Evolutionary conservation across 2,113 vertebrate species (phyloP).

Genomic region (Rhombomys opimus): DNA sequence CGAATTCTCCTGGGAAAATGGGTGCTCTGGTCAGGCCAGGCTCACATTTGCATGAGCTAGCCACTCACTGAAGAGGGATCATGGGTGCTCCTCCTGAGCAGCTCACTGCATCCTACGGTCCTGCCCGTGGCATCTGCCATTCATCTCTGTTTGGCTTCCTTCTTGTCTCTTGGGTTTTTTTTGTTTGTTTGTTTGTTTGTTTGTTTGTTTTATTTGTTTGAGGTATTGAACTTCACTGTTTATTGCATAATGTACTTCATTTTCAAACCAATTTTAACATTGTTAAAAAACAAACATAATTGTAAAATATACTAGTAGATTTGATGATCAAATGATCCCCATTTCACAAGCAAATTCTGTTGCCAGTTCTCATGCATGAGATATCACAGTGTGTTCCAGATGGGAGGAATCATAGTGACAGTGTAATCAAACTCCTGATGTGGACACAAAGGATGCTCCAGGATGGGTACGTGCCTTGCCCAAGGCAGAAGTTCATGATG

Average conservation of each 20-base stretch:
- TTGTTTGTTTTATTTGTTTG: not conserved
- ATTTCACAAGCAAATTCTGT: not conserved
- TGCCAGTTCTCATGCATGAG: conserved; percentile 23
- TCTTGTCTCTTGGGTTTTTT: not conserved
- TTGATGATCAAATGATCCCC: not conserved
- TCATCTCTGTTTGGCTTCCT: not conserved
- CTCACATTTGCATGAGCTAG: not conserved
- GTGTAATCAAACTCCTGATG: conserved; percentile 47
- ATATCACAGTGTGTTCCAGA: not conserved
- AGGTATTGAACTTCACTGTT: not conserved
- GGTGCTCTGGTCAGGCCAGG: not conserved
- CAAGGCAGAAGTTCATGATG: not conserved
- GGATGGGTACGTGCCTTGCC: not conserved
- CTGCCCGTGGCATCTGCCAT: not conserved
- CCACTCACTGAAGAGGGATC: not conserved
- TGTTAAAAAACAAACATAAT: not conserved
- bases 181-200: too few relatives aligned
- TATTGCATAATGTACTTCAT: not conserved
- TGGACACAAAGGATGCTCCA: not conserved
- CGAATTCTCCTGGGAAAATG: not conserved
- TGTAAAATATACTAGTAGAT: not conserved
- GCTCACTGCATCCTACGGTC: not conserved
- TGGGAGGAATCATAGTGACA: conserved; percentile 36
- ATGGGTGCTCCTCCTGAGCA: accelerated
- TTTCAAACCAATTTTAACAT: conserved; percentile 3